A percentile compares a stretch with the other conserved stretches of the same genome.
phyloP scores from a whole-genome alignment of 2,113 vertebrate genomes.

The Platanista minor region DNA sequence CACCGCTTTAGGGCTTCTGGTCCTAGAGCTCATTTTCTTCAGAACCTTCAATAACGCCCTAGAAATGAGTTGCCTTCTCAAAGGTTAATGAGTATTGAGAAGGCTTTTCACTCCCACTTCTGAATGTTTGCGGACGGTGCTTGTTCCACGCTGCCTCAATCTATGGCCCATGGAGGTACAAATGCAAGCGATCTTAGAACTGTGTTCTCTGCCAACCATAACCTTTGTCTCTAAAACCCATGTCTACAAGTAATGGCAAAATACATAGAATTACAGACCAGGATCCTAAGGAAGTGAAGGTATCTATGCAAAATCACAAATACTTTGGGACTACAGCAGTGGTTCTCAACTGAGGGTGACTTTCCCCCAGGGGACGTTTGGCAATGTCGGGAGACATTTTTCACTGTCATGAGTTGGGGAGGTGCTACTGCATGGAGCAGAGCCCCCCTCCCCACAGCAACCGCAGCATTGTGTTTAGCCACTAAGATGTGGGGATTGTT shows the following conservation, averaged over 20 bases:
- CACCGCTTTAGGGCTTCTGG: neutral
- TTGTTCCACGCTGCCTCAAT: neutral
- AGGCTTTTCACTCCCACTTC: neutral
- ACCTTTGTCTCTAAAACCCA: conserved; percentile 4
- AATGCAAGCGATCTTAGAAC: conserved; percentile 14
- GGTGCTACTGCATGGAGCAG: neutral
- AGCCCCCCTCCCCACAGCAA: neutral
- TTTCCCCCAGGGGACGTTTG: neutral
- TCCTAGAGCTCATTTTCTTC: neutral
- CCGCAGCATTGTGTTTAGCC: neutral
- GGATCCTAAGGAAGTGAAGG: conserved; percentile 7
- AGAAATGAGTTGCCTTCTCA: neutral
- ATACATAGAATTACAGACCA: neutral
- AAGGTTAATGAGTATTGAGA: neutral
- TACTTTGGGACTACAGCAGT: neutral
- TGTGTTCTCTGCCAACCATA: conserved; percentile 32
- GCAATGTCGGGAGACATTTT: neutral
- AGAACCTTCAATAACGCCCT: neutral
- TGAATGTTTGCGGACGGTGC: neutral
- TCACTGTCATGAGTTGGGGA: neutral
- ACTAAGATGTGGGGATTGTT: neutral
- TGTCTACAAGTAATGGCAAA: neutral
- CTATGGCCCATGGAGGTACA: neutral
- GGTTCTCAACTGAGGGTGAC: neutral
- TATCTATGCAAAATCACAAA: conserved; percentile 46